Evolutionary conservation across 2,113 vertebrate species (phyloP), one percentile per base, ranked within the genome.

Genomic region (Phyllopteryx taeniolatus): DNA sequence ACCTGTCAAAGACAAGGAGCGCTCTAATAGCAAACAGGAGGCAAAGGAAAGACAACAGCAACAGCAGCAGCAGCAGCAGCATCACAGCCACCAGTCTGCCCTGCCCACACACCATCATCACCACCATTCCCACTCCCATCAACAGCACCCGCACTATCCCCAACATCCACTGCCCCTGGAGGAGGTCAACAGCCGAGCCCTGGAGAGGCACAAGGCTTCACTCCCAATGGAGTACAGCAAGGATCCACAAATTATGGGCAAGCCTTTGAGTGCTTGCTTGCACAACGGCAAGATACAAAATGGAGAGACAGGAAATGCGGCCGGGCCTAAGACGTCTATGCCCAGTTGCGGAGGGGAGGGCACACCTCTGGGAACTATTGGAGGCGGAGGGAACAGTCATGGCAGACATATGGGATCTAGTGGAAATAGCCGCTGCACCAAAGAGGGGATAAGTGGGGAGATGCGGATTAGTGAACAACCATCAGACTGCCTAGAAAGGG

Each of bases 241-340:
- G 67, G 96, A 95, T 27, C 90, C 89, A 0, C 87, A 87, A 35
- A 84, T 75, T n/a, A 89, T 95, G 78, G 91, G 89, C 2, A 96
- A 96, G 74, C 93, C 95, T 71, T 93, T 96, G 73, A 90, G 95
- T 76, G 95, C 96, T 79, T 98, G 97, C 82, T 90, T 96, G 79
- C 93, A 96, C 85, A 96, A 94, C 66, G 89, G 94, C 85, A 98
- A 98, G 90, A 93, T 95, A 79, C 92, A 95, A 84, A 95, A 95
- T 0, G 93, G 94, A 0, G 95, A 96, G 20, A 22, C 87, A 19
- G 87, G 90, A 85, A 66, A 72, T 68, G 80, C 74, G 42, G 57
- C 84, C 33, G 86, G 79, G 46, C 33, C 82, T 20, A 95, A 95
- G 71, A 83, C 90, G 0, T 70, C 93, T 0, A 91, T 95, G 89